Evolutionary conservation across 2,113 vertebrate species (phyloP).

Genomic region (Pipra filicauda): DNA sequence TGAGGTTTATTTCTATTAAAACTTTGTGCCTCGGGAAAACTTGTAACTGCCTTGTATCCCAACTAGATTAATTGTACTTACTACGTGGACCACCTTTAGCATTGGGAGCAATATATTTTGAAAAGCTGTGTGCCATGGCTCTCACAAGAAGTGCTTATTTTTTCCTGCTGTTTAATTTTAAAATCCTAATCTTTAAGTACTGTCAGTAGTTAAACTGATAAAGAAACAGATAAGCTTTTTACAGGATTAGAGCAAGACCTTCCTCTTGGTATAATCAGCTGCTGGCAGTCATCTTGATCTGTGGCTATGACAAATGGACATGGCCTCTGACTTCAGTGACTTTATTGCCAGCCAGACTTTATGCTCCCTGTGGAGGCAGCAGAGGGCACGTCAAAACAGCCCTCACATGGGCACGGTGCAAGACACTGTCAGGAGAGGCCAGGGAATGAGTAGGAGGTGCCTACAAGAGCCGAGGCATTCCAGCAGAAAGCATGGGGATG

Average conservation of each 20-base stretch:
- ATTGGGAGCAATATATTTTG: neutral
- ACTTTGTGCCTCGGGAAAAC: neutral
- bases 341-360: neutral
- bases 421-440: neutral
- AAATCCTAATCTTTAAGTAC: neutral
- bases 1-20: neutral
- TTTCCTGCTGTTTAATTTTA: neutral
- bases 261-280: neutral
- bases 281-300: neutral
- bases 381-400: neutral
- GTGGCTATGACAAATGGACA: neutral
- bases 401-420: accelerated
- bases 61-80: neutral
- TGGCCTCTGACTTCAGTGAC: no score
- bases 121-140: neutral
- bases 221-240: neutral
- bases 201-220: neutral
- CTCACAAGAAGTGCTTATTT: neutral
- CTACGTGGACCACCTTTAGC: neutral
- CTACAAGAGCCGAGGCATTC: neutral
- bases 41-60: neutral
- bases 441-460: neutral
- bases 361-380: neutral
- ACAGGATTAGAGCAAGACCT: neutral
- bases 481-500: neutral